Evolutionary conservation across 2,113 vertebrate species (phyloP), one percentile per base, ranked within the genome.

Genomic region (Trinectes maculatus): DNA sequence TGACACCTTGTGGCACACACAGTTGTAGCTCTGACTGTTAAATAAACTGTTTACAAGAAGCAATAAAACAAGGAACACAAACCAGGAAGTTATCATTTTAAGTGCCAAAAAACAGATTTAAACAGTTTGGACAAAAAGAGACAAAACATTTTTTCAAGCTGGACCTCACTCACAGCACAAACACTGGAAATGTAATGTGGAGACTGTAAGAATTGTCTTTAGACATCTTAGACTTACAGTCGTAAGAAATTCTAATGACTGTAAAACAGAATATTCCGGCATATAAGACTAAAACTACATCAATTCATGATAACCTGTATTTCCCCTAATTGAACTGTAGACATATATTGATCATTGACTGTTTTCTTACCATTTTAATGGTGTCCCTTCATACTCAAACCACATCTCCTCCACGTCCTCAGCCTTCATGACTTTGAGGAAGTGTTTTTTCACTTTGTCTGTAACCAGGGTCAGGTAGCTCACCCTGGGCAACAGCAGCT

Each of bases 391-490:
- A 6, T 96, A 97, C 84, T 99, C 98, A 74, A 98, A 99, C 98
- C 98, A 99, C 92, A 99, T 97, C 89, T 99, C 97, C 87, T 93
- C 94, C 71, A 94, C 93, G 48, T 98, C 97, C 54, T 99, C 98
- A 46, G 94, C 89, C 85, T 89, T 96, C 93, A 99, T 94, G 75
- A 94, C 96, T 89, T 97, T 99, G 83, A 95, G 95, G 89, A 99
- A 99, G 85, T 99, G 98, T 73, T 99, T 99, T 91, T 98, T 99
- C 84, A 98, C 98, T 89, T 99, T 99, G 93, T 99, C 98, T 52
- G 98, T 99, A 46, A 99, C 98, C 82, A 99, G 86, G 1, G 95
- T 96, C 89, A 99, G 88, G 87, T 99, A 99, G 90, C 97, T 99
- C 90, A 99, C 94, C 79, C 98, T 94, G 74, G 98, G 97, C 74